Evolutionary conservation across 2,888 invertebrate genomes (phyloP).

Genomic region (Helicoverpa assulta): DNA sequence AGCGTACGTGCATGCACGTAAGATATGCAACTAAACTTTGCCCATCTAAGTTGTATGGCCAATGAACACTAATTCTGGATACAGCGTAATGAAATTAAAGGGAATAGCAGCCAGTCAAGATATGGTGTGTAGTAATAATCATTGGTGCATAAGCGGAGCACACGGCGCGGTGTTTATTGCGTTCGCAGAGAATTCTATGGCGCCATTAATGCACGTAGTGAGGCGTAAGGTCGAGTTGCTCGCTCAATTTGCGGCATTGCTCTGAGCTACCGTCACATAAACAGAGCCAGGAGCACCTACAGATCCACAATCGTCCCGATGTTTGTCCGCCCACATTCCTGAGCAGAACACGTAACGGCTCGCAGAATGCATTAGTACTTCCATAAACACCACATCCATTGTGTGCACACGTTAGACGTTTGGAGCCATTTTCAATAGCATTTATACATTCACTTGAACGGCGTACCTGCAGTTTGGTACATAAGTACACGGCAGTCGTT

Average conservation of each 20-base stretch:
- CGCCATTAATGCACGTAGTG: constrained; percentile 62
- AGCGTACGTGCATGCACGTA: constrained; percentile 7
- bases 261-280: constrained; percentile 64
- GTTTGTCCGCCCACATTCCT: constrained; percentile 66
- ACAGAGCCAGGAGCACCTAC: constrained; percentile 57
- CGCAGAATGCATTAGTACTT: constrained; percentile 57
- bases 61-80: constrained; percentile 14
- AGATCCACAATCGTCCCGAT: constrained; percentile 59
- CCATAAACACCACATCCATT: constrained; percentile 58
- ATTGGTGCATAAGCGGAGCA: constrained; percentile 53
- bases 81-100: constrained; percentile 35
- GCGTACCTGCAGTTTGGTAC: constrained; percentile 39
- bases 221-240: constrained; percentile 62
- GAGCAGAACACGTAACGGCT: constrained; percentile 59
- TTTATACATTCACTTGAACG: constrained; percentile 49
- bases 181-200: constrained; percentile 57
- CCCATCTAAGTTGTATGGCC: constrained; percentile 34
- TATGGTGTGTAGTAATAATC: constrained; percentile 52
- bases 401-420: constrained; percentile 42
- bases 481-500: constrained; percentile 44
- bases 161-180: constrained; percentile 58
- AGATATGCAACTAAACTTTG: constrained; percentile 33
- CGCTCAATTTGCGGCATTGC: constrained; percentile 69
- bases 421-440: constrained; percentile 50
- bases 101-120: constrained; percentile 35